Evolutionary conservation across 2,113 vertebrate species (phyloP).

Genomic region (Ailuropoda melanoleuca): DNA sequence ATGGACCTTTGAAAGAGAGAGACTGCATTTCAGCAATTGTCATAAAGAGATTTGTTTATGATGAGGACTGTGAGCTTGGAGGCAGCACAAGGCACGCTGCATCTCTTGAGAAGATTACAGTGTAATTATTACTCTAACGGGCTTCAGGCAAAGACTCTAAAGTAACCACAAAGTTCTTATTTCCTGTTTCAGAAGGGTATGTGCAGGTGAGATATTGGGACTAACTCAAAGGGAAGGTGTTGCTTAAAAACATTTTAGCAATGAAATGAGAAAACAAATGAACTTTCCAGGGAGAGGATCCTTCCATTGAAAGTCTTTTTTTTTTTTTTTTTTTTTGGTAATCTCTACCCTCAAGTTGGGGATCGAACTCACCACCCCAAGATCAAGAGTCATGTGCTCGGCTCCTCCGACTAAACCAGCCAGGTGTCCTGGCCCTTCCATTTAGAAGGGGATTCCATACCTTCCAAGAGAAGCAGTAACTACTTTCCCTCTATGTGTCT

Average conservation of each 20-base stretch:
- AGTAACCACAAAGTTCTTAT: neutral
- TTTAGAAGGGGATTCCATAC: neutral
- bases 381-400: neutral
- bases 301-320: neutral
- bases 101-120: constrained; percentile 21
- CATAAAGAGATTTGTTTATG: constrained; percentile 78
- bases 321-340: neutral
- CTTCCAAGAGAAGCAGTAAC: neutral
- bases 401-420: neutral
- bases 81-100: constrained; percentile 14
- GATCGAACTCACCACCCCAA: neutral
- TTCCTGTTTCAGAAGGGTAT: constrained; percentile 50
- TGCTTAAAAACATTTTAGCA: constrained; percentile 19
- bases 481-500: neutral
- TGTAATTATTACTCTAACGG: constrained; percentile 34
- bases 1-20: constrained; percentile 76
- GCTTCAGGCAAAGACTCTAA: constrained; percentile 42
- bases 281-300: neutral
- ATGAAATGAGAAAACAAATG: constrained; percentile 32
- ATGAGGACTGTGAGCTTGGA: constrained; percentile 68
- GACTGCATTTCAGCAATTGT: constrained; percentile 73
- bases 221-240: neutral
- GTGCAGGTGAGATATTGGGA: neutral
- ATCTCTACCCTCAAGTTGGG: neutral
- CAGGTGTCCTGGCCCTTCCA: neutral